Conservation (phyloP, 2,113 vertebrate genomes). For the Platysteira castanea region DNA sequence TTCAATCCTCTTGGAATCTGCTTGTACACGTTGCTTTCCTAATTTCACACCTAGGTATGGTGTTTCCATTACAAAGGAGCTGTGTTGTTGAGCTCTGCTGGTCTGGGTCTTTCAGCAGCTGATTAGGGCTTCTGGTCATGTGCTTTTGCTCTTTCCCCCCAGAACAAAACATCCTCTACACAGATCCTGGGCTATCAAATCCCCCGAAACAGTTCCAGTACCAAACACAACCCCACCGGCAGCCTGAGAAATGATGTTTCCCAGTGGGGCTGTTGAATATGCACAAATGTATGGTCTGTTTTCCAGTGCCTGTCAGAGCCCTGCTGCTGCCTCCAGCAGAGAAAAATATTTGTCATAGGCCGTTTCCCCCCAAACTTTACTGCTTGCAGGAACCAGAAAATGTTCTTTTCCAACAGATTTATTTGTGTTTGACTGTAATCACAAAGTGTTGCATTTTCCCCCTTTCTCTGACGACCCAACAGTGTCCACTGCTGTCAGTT, state of each 20-base stretch:
- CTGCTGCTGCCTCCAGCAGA: conserved; percentile 56
- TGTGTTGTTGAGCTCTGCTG: not conserved
- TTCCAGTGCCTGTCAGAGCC: conserved; percentile 41
- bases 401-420: not conserved
- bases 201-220: conserved; percentile 30
- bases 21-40: not conserved
- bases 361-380: not conserved
- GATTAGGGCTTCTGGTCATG: conserved; percentile 27
- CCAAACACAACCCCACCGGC: conserved; percentile 19
- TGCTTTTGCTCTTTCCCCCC: not conserved
- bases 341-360: conserved; percentile 36
- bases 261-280: conserved; percentile 39
- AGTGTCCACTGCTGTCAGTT: not conserved
- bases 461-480: not conserved
- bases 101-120: conserved; percentile 20
- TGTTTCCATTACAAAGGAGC: conserved; percentile 49
- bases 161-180: conserved; percentile 25
- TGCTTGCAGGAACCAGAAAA: not conserved
- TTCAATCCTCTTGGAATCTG: not conserved
- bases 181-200: conserved; percentile 30
- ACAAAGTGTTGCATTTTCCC: not conserved
- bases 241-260: conserved; percentile 39
- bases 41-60: conserved; percentile 18
- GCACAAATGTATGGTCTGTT: conserved; percentile 46
- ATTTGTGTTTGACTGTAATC: conserved; percentile 4